Evolutionary conservation across 2,888 invertebrate genomes (phyloP).

Genomic region (Pelosia muscerda): DNA sequence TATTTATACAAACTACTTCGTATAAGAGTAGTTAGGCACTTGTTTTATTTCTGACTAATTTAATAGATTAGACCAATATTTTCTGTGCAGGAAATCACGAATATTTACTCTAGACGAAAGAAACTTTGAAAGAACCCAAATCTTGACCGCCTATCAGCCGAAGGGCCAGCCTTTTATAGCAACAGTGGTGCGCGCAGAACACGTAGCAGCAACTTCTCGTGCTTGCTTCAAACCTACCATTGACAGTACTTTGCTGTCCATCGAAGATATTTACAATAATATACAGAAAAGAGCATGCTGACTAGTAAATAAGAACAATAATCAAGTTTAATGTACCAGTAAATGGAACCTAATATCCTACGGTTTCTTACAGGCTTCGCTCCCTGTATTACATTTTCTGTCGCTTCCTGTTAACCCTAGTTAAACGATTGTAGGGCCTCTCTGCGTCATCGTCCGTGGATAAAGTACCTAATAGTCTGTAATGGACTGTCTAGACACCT

Average conservation of each 20-base stretch:
- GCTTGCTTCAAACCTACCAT: neutral
- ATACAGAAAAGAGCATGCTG: neutral
- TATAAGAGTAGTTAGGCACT: neutral
- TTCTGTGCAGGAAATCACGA: too few species aligned
- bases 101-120: neutral
- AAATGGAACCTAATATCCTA: constrained; percentile 12
- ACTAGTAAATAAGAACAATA: constrained; percentile 12
- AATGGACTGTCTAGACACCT: constrained; percentile 22
- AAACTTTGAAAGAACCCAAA: neutral
- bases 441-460: constrained; percentile 18
- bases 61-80: too few species aligned
- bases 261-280: neutral
- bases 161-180: neutral
- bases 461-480: constrained; percentile 20
- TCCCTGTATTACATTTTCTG: constrained; percentile 20
- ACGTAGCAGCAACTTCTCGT: neutral
- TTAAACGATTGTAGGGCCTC: constrained; percentile 26
- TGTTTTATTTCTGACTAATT: too few species aligned
- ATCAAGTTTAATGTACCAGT: constrained; percentile 6
- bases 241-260: neutral
- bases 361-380: constrained; percentile 14
- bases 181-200: neutral
- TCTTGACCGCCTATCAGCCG: neutral
- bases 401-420: constrained; percentile 23
- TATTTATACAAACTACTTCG: neutral